Evolutionary conservation across 1,140 invertebrate species (phyloP).

Genomic region (Drosophila tristis): DNA sequence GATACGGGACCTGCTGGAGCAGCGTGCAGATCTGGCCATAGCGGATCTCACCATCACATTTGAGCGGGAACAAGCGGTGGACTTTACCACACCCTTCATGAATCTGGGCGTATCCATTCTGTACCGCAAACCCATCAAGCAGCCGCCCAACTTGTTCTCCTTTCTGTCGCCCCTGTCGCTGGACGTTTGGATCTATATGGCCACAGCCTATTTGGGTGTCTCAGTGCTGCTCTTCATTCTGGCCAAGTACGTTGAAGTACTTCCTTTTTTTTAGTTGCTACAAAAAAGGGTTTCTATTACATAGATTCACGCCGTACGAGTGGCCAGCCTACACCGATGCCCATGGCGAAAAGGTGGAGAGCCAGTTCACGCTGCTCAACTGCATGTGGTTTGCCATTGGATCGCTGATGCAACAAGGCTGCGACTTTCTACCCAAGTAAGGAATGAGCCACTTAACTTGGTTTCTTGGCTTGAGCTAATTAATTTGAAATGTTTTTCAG

Average conservation of each 20-base stretch:
- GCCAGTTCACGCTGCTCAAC: constrained; percentile 96
- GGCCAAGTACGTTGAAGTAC: constrained; percentile 89
- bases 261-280: neutral
- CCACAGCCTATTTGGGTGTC: constrained; percentile 96
- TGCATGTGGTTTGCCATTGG: constrained; percentile 98
- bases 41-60: constrained; percentile 97
- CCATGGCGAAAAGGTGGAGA: constrained; percentile 92
- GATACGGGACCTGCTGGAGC: constrained; percentile 95
- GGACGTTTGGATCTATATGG: constrained; percentile 98
- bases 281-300: neutral
- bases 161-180: constrained; percentile 96
- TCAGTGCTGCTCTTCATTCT: constrained; percentile 96
- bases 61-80: constrained; percentile 93
- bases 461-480: neutral
- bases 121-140: constrained; percentile 95
- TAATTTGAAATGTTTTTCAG: constrained; percentile 84
- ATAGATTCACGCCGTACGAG: constrained; percentile 97
- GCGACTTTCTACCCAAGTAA: constrained; percentile 96
- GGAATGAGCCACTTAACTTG: neutral
- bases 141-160: constrained; percentile 95
- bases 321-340: constrained; percentile 94
- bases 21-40: constrained; percentile 95
- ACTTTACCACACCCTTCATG: constrained; percentile 98
- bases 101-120: constrained; percentile 96
- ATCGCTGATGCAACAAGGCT: constrained; percentile 96